Conservation (phyloP, 2,113 vertebrate genomes). For the Rhea pennata region DNA sequence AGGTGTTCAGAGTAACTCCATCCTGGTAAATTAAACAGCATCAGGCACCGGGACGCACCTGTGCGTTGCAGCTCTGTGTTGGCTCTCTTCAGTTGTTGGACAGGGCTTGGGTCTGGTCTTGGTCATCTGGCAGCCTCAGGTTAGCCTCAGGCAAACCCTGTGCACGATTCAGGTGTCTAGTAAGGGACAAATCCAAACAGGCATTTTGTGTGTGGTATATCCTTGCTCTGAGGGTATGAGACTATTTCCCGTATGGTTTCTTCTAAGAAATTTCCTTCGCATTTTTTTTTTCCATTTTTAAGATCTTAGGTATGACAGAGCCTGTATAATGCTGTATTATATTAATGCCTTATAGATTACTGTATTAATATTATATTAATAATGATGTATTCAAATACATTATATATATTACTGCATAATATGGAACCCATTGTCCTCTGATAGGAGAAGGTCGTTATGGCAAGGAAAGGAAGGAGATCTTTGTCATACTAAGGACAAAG, state of each 20-base stretch:
- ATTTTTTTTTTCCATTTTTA: neutral
- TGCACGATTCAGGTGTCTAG: neutral
- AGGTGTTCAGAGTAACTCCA: neutral
- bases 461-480: neutral
- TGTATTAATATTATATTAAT: slow-evolving; percentile 6
- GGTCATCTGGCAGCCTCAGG: neutral
- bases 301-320: neutral
- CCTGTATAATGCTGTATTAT: neutral
- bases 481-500: neutral
- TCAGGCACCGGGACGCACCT: neutral
- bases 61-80: neutral
- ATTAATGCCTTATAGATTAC: neutral
- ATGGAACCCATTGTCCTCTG: neutral
- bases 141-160: neutral
- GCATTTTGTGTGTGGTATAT: neutral
- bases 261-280: neutral
- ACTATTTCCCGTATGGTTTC: neutral
- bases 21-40: neutral
- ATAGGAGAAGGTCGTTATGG: neutral
- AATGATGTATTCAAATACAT: neutral
- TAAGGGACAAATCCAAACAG: neutral
- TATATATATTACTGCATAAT: neutral
- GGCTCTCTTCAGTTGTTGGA: neutral
- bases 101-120: neutral
- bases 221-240: neutral